Base-by-base conservation (phyloP, 1,140 invertebrate species). In the Druon quercuslanigerum region DNA sequence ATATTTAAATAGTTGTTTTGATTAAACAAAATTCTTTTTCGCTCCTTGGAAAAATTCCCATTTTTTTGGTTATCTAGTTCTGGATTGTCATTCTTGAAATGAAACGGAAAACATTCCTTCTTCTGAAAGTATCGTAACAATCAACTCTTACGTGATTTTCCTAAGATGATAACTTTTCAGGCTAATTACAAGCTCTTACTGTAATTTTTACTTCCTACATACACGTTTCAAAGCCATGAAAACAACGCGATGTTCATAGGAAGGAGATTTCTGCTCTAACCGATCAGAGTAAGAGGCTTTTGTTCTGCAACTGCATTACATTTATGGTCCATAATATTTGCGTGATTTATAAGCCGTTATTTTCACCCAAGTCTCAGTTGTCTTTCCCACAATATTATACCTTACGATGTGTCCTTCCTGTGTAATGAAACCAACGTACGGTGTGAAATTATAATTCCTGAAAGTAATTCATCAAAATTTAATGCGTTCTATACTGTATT, bases 201-300 rank as follows among this genome's bases (percentile, higher is more conserved):
- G 60, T 66, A n/a, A 66, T 40, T 66, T 66, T 66, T 66, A 16
- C 60, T 66, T 40, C 60, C 60, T 66, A 66, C 25, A 40, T 25
- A 25, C 13, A 14, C 57, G 57, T 60, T 60, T 25, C 11, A 46
- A 16, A 14, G 60, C 14, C n/a, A 66, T 66, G 60, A 66, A 66
- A 66, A 66, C 25, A 16, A 16, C 60, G 25, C 9, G 60, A 66
- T 40, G 33, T 46, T 66, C 60, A 66, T 40, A 66, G 60, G 60
- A 66, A 66, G 60, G 60, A 66, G 60, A 66, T 66, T 66, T 66
- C 60, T 66, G 60, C 60, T 66, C 60, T 66, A 66, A 66, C 60
- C 60, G 60, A 66, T 66, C 60, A 66, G 60, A 66, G 60, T 66
- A 66, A 66, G 25, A 66, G 60, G 60, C 60, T 66, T 66, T 66